Evolutionary conservation across 2,797 vertebrate species (phyloP).

Genomic region (Acrossocheilus wenchowensis): DNA sequence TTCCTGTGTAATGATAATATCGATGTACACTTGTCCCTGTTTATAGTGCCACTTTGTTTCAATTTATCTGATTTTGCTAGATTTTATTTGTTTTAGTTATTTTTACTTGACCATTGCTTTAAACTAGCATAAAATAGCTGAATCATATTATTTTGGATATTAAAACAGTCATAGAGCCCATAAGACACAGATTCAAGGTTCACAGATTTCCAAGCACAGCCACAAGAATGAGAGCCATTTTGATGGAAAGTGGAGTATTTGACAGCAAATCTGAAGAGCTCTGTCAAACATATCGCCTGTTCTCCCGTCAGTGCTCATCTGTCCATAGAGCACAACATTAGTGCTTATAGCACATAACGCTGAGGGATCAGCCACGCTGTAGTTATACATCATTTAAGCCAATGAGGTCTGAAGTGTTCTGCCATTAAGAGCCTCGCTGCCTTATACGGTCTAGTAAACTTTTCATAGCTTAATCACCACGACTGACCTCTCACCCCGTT

Average conservation of each 20-base stretch:
- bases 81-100: not conserved
- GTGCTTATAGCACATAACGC: not conserved
- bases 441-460: constrained; percentile 21
- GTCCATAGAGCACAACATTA: constrained; percentile 19
- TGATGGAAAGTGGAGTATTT: not conserved
- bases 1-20: not conserved
- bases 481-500: constrained; percentile 28
- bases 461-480: constrained; percentile 37
- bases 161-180: not conserved
- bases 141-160: not conserved
- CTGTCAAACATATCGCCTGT: constrained; percentile 28
- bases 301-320: constrained; percentile 24
- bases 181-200: not conserved
- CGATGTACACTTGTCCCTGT: not conserved
- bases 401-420: constrained; percentile 36
- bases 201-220: not conserved
- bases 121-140: not conserved
- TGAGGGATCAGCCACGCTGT: not conserved
- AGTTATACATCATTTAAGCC: constrained; percentile 31
- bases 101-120: not conserved
- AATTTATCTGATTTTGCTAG: not conserved
- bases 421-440: constrained; percentile 8
- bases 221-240: not conserved
- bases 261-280: constrained; percentile 20
- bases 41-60: not conserved